Conservation (phyloP, 2,113 vertebrate genomes). For the Ictidomys tridecemlineatus region DNA sequence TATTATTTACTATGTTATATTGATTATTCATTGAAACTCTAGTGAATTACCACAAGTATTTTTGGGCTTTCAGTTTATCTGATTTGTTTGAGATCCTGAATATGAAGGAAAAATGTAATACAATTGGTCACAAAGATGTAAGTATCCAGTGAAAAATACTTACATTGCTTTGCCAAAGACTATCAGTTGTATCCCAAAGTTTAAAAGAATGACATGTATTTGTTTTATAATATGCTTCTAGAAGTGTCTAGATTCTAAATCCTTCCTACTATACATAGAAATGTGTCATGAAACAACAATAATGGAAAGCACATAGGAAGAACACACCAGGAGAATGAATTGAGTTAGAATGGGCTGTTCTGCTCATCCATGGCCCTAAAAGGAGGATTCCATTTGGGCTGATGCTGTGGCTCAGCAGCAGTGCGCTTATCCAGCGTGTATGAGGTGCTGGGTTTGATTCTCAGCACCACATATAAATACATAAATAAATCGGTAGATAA, state of each 20-base stretch:
- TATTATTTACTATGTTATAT: background rate
- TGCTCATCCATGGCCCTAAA: background rate
- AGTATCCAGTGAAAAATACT: background rate
- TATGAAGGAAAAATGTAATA: background rate
- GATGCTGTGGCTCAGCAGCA: no score
- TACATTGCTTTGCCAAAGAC: background rate
- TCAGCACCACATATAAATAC: no score
- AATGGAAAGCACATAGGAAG: background rate
- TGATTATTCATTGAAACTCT: background rate
- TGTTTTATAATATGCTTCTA: background rate
- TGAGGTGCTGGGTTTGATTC: no score
- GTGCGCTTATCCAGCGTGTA: no score
- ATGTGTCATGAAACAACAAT: background rate
- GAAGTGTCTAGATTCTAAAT: background rate
- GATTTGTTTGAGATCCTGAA: background rate
- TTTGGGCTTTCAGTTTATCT: background rate
- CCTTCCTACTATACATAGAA: background rate
- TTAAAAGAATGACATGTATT: background rate
- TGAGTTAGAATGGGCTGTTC: fast-evolving
- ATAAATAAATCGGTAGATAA: no score
- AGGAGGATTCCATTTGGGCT: background rate
- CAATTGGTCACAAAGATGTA: background rate
- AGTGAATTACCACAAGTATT: background rate
- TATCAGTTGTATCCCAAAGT: background rate
- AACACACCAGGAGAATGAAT: background rate